phyloP scores from a whole-genome alignment of 2,113 vertebrate genomes.

The Oncorhynchus nerka region DNA sequence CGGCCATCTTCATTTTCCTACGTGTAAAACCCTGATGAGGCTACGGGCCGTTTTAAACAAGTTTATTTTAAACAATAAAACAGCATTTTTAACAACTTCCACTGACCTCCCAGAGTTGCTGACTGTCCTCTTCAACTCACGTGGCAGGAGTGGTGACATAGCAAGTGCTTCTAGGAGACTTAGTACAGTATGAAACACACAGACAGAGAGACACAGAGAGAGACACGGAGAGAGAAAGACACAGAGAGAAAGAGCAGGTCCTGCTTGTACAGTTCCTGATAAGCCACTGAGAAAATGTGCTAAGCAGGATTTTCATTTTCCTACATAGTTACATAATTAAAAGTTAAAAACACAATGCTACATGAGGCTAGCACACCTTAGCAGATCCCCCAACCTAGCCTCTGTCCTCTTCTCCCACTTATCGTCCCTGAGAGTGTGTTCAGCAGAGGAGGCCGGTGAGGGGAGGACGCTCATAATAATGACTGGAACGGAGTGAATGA shows the following conservation, averaged over 20 bases:
- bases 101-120: no score
- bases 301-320: neutral
- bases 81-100: no score
- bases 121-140: neutral
- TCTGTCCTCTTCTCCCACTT: slow-evolving; percentile 7
- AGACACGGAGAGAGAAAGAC: rapidly evolving
- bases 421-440: neutral
- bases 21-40: no score
- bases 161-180: slow-evolving; percentile 46
- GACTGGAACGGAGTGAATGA: no score
- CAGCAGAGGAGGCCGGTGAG: neutral
- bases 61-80: no score
- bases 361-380: slow-evolving; percentile 26
- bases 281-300: slow-evolving; percentile 4
- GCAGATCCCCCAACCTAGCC: no score
- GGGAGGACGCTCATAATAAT: no score
- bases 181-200: slow-evolving; percentile 28
- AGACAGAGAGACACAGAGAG: neutral
- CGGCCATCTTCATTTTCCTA: no score
- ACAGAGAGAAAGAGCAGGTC: neutral
- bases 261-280: neutral
- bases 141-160: slow-evolving; percentile 22
- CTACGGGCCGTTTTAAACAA: no score
- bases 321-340: slow-evolving; percentile 38
- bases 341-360: slow-evolving; percentile 36